Evolutionary conservation across 2,888 invertebrate species (phyloP), one percentile per base, ranked within the genome.

Genomic region (Stenichneumon culpator): DNA sequence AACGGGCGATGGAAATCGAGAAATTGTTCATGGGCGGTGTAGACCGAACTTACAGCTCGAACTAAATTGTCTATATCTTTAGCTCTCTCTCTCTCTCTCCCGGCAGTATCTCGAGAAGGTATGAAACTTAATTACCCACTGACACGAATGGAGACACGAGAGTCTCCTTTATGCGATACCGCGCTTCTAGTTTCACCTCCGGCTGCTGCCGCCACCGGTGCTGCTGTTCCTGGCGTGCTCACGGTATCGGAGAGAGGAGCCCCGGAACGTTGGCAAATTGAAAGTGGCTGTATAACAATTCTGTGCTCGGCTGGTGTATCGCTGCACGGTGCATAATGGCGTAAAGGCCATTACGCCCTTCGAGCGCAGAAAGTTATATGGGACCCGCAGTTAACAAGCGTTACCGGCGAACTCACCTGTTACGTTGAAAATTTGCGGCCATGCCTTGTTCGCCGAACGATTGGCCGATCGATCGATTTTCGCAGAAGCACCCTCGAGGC

Each of bases 41-140:
- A 57, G 75, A 72, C 52, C 39, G 50, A 39, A 39, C 5, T 36
- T 47, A 74, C 72, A 75, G 70, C 60, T 54, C 74, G 72, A 72
- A 50, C 22, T 52, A 63, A 65, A 82, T 82, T 32, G 5, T 63
- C 6, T 28, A 77, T 82, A 72, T 52, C 65, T 60, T 72, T 50
- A 36, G 50, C 54, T 39, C 72, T 14, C 52, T 39, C 39, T 65
- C 44, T 57, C 60, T n/a, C 60, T 39, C 36, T 65, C 44, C 50
- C 63, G 80, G 74, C 63, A 74, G 79, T 83, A 88, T 89, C 88
- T 87, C 87, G 80, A 87, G 86, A 87, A 87, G 84, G 89, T 74
- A 68, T 82, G 89, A 91, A 91, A 90, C 89, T 90, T 89, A 88
- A 91, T 90, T 90, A 90, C 88, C 79, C 74, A 74, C 68, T 60